A percentile compares a stretch with the other conserved stretches of the same genome.
Conservation (phyloP, 2,888 invertebrate species). For the Aradus depressus region DNA sequence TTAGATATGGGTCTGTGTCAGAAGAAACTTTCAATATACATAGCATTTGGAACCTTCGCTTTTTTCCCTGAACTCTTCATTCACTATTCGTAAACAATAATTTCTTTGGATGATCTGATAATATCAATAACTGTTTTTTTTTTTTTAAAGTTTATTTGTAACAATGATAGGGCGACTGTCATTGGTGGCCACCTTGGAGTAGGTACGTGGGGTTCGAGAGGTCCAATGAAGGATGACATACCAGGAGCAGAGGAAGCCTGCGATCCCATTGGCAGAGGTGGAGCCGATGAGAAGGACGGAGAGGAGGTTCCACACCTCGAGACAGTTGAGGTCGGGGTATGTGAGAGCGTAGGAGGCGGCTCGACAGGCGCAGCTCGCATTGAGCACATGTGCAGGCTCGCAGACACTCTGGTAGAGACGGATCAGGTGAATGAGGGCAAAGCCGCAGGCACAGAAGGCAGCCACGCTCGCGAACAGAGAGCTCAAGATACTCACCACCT, state of each 20-base stretch:
- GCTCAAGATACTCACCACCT: constrained; percentile 39
- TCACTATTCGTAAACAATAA: too few relatives aligned
- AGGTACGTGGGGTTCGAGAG: constrained; percentile 37
- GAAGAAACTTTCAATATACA: too few relatives aligned
- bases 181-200: constrained; percentile 36
- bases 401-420: constrained; percentile 38
- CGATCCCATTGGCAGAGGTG: constrained; percentile 37
- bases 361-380: constrained; percentile 38
- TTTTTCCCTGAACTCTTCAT: too few relatives aligned
- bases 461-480: constrained; percentile 37
- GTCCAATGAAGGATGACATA: constrained; percentile 41
- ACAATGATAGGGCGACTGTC: constrained; percentile 33
- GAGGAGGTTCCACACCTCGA: constrained; percentile 35
- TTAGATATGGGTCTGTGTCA: too few relatives aligned
- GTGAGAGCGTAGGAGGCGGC: constrained; percentile 26
- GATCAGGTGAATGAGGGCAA: constrained; percentile 38
- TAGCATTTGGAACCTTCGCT: too few relatives aligned
- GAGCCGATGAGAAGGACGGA: constrained; percentile 37
- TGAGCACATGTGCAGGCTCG: constrained; percentile 36
- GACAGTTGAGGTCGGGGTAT: constrained; percentile 40
- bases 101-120: constrained; percentile 10
- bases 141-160: constrained; percentile 20
- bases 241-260: constrained; percentile 37
- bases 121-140: too few relatives aligned
- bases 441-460: constrained; percentile 37